Percentiles rank a stretch among this genome's conserved stretches.
Conservation (phyloP, 2,113 vertebrate genomes). For the Lepus americanus region DNA sequence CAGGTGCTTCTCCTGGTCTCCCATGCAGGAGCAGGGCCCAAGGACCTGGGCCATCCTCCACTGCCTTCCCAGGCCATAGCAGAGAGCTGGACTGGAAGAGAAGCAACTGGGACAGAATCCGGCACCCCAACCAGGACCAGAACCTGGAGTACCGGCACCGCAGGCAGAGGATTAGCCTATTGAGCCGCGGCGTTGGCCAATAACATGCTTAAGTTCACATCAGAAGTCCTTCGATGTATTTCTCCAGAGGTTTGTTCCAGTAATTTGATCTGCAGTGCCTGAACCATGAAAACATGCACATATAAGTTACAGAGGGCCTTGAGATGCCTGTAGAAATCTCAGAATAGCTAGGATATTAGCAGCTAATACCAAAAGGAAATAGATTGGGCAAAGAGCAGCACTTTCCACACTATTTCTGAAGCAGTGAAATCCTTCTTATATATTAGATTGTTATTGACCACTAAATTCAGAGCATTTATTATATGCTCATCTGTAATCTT, state of each 20-base stretch:
- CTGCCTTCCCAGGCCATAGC: no score
- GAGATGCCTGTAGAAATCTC: not conserved
- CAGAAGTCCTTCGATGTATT: not conserved
- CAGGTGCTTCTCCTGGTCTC: no score
- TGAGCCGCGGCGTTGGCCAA: no score
- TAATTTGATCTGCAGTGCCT: not conserved
- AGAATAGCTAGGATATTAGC: not conserved
- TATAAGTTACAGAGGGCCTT: not conserved
- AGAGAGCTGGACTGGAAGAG: no score
- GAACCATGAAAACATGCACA: not conserved
- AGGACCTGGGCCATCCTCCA: no score
- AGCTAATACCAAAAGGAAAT: not conserved
- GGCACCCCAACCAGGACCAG: no score
- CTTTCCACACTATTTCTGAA: not conserved
- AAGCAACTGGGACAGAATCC: no score
- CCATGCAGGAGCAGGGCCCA: no score
- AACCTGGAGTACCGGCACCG: no score
- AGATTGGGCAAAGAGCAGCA: not conserved
- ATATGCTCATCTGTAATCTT: no score
- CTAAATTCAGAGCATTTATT: not conserved
- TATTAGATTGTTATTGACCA: not conserved
- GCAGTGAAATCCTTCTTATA: not conserved
- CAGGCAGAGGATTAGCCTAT: no score
- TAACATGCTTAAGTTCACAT: not conserved
- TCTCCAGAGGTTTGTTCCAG: not conserved